Evolutionary conservation across 2,113 vertebrate species (phyloP), one percentile per base, ranked within the genome.

Genomic region (Chroicocephalus ridibundus): DNA sequence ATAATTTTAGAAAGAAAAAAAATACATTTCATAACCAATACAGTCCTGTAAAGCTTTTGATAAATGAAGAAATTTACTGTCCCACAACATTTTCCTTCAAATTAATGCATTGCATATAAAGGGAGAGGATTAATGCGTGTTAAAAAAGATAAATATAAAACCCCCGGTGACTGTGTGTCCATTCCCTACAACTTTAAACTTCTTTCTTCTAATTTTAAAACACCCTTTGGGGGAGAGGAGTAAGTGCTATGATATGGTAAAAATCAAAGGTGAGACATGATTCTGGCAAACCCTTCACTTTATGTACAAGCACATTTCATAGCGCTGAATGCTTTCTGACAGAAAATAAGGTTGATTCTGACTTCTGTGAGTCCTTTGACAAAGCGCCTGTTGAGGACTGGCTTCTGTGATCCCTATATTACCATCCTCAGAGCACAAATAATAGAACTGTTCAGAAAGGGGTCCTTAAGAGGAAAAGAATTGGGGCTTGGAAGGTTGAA

Each of bases 171-270:
- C 24, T 70, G 4, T 68, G 13, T n/a, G 4, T 44, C 13, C 9
- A 42, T 70, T 85, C 5, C 21, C 19, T 11, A 24, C 9, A 38
- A 26, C 15, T 42, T 84, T 26, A 58, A 70, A 36, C n/a, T 65
- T 64, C 12, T 62, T 60, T 54, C 15, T 76, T 72, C 34, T 87
- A 10, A 46, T 52, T 52, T 81, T 78, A 58, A 80, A 84, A n/a
- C 2, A 20, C 1, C 1, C 12, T 77, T 65, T 40, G 22, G 26
- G 1, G 12, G 10, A 51, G 8, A 69, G 5, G 3, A 40, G 4
- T 11, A 13, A 58, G 7, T 77, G 15, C 19, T 40, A 42, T 7
- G 5, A 18, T 46, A 25, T 9, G 5, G 9, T 74, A 69, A 82
- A 90, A 83, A 44, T 81, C 16, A 52, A 0, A 4, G 71, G 15